These are phyloP conservation scores for Hippopotamus amphibius DNA, from an alignment of 2,113 vertebrate species.

Conservation along the genomic window DNA sequence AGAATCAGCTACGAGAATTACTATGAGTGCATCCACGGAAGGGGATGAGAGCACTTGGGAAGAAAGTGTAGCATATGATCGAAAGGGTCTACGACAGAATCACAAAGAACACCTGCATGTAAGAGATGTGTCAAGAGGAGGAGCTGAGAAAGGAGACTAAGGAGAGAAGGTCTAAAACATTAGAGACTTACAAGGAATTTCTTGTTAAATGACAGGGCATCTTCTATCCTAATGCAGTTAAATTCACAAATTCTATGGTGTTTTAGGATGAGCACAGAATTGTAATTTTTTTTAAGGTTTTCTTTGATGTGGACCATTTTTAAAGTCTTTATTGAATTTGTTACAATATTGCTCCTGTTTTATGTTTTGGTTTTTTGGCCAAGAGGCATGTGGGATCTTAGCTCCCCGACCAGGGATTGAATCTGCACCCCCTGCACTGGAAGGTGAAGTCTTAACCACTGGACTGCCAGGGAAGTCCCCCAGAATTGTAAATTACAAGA, in stretches of 20 bases:
- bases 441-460: too few relatives aligned
- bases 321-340: too few relatives aligned
- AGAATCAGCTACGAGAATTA: neutral
- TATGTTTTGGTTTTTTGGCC: too few relatives aligned
- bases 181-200: neutral
- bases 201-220: neutral
- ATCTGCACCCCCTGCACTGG: too few relatives aligned
- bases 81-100: neutral
- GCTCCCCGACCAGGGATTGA: too few relatives aligned
- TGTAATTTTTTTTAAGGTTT: too few relatives aligned
- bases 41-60: neutral
- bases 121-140: neutral
- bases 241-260: neutral
- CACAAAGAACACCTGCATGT: neutral
- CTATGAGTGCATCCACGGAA: neutral
- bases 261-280: neutral
- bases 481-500: neutral
- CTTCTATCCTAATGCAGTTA: conserved; percentile 36
- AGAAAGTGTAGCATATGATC: neutral
- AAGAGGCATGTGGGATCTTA: too few relatives aligned
- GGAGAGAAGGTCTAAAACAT: neutral
- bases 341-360: too few relatives aligned
- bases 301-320: too few relatives aligned
- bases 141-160: neutral
- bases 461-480: too few relatives aligned